Conservation (phyloP, 1,140 invertebrate genomes). For the Brachionus angularis region DNA sequence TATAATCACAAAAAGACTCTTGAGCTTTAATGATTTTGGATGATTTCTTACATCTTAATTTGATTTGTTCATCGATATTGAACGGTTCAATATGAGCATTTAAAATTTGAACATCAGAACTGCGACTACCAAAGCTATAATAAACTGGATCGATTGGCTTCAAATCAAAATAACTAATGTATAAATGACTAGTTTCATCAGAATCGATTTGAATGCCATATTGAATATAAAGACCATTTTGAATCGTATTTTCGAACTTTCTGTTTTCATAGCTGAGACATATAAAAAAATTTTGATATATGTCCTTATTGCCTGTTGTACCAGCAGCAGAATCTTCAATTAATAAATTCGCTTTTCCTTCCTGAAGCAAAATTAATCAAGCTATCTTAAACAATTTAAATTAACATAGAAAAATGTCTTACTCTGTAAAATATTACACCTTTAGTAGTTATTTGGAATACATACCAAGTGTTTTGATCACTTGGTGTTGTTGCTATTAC, state of each 20-base stretch:
- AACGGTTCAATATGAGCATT: slow-evolving; percentile 19
- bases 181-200: slow-evolving; percentile 30
- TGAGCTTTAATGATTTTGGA: neutral
- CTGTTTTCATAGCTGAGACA: slow-evolving; percentile 31
- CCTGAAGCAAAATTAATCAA: neutral
- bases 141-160: slow-evolving; percentile 12
- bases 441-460: slow-evolving; percentile 41
- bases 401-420: neutral
- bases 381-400: neutral
- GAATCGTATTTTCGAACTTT: no score
- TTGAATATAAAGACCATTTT: slow-evolving; percentile 19
- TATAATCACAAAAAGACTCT: slow-evolving; percentile 1
- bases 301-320: slow-evolving; percentile 26
- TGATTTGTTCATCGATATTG: neutral
- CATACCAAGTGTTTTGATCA: slow-evolving; percentile 41
- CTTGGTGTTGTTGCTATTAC: slow-evolving; percentile 29
- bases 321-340: slow-evolving; percentile 36
- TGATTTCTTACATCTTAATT: neutral
- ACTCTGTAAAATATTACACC: slow-evolving; percentile 30
- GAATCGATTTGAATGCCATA: slow-evolving; percentile 40
- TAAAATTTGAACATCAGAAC: slow-evolving; percentile 35
- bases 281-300: slow-evolving; percentile 41
- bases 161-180: slow-evolving; percentile 36
- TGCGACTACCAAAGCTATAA: slow-evolving; percentile 43
- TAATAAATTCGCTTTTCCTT: neutral